A percentile compares a stretch with the other conserved stretches of the same genome.
These are phyloP conservation scores for Macrophya alboannulata DNA, from an alignment of 2,888 invertebrate genomes.

Conservation along the genomic window DNA sequence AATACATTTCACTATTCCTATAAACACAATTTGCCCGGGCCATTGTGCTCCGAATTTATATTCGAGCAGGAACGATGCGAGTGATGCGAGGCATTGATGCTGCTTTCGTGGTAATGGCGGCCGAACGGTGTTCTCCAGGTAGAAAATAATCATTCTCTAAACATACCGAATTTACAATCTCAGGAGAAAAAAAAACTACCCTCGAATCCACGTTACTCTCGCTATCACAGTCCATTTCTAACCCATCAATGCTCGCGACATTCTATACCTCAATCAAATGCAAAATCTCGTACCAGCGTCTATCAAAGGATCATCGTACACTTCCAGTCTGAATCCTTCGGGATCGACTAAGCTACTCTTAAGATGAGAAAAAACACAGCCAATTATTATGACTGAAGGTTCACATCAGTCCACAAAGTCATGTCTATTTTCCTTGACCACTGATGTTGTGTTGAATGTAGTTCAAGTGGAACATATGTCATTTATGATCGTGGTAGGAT, in stretches of 20 bases:
- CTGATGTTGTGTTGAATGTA: neutral
- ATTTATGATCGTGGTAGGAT: neutral
- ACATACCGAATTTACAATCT: slow-evolving; percentile 20
- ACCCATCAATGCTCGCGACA: neutral
- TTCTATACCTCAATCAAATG: neutral
- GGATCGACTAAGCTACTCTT: neutral
- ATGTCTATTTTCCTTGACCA: neutral
- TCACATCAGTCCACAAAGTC: neutral
- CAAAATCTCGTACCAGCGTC: too few species aligned
- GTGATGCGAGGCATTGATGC: slow-evolving; percentile 17
- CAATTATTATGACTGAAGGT: neutral
- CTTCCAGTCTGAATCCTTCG: neutral
- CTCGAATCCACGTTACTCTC: neutral
- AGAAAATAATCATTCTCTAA: slow-evolving; percentile 2
- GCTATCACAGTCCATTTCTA: neutral
- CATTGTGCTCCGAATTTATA: slow-evolving; percentile 71
- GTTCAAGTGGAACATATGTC: neutral
- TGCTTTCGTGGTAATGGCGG: slow-evolving; percentile 37
- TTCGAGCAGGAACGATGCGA: slow-evolving; percentile 49
- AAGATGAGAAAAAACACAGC: neutral
- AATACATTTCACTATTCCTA: slow-evolving; percentile 79
- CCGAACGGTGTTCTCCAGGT: slow-evolving; percentile 26
- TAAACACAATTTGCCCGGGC: slow-evolving; percentile 79
- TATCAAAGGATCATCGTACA: neutral
- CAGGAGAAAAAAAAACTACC: neutral